Conservation (phyloP, 92 coral and sea anemone genomes). For the Scolanthus callimorphus region DNA sequence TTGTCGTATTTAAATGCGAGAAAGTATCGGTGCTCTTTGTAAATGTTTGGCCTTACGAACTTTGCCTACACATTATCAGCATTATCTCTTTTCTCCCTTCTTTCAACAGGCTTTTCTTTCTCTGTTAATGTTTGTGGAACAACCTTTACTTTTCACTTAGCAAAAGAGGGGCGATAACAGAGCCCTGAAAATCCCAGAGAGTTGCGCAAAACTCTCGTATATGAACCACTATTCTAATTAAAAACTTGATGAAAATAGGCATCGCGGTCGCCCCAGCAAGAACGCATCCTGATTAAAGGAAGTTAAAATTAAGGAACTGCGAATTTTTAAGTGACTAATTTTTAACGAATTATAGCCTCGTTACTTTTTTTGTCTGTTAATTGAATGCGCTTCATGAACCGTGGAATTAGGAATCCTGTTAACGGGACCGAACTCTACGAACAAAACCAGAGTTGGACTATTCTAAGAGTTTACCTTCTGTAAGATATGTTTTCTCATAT, state of each 20-base stretch:
- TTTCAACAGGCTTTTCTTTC: conserved; percentile 29
- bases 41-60: conserved; percentile 55
- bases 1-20: conserved; percentile 59
- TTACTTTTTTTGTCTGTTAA: not conserved
- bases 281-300: not conserved
- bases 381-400: no score
- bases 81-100: conserved; percentile 26
- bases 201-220: conserved; percentile 2
- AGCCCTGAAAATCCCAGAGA: no score
- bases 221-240: conserved; percentile 13
- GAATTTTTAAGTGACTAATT: conserved; percentile 6
- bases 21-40: conserved; percentile 53
- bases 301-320: conserved; percentile 16
- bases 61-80: conserved; percentile 23
- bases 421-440: no score
- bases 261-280: conserved; percentile 6
- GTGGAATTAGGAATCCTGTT: no score
- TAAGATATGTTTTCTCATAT: not conserved
- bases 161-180: not conserved
- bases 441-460: no score
- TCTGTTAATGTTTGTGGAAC: conserved; percentile 17
- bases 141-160: conserved; percentile 35
- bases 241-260: conserved; percentile 5
- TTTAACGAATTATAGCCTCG: conserved; percentile 8
- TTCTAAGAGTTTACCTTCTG: no score